Conservation (phyloP, 1,140 invertebrate species). For the Sinonovacula constricta region DNA sequence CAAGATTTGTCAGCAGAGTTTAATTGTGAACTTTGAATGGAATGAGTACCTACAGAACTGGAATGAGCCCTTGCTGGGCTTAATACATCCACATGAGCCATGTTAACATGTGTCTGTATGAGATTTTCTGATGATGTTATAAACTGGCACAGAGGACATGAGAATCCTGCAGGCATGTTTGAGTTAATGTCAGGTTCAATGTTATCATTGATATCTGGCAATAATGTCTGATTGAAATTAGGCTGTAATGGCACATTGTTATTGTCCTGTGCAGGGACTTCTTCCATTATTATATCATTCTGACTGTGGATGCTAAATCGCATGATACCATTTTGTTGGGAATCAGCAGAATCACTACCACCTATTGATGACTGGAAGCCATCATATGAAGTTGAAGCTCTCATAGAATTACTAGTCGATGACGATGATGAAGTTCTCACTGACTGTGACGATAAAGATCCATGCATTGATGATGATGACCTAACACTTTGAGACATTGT, state of each 20-base stretch:
- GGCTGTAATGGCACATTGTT: slow-evolving; percentile 42
- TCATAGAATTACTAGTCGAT: slow-evolving; percentile 13
- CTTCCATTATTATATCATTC: slow-evolving; percentile 43
- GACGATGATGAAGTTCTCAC: slow-evolving; percentile 31
- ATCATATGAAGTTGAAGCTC: slow-evolving; percentile 39
- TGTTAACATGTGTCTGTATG: slow-evolving; percentile 91
- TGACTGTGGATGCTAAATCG: slow-evolving; percentile 41
- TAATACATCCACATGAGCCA: slow-evolving; percentile 89
- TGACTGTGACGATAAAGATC: slow-evolving; percentile 11
- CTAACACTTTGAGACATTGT: slow-evolving; percentile 14
- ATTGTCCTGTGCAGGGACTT: slow-evolving; percentile 27
- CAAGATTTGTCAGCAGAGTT: background rate
- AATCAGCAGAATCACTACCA: slow-evolving; percentile 4
- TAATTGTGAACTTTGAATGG: background rate
- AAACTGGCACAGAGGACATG: slow-evolving; percentile 89
- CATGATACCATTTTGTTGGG: slow-evolving; percentile 5
- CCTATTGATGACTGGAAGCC: slow-evolving; percentile 4
- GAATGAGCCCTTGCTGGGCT: slow-evolving; percentile 83
- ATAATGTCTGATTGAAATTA: slow-evolving; percentile 43
- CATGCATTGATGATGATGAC: slow-evolving; percentile 24
- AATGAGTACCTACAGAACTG: slow-evolving; percentile 41
- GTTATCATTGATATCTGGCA: slow-evolving; percentile 62
- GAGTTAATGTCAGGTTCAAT: slow-evolving; percentile 79
- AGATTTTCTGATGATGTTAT: slow-evolving; percentile 86
- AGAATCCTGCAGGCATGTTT: slow-evolving; percentile 61